A percentile compares a stretch with the other conserved stretches of the same genome.
Evolutionary conservation across 2,888 invertebrate species (phyloP).

Genomic region (Stictocephala bisonia): DNA sequence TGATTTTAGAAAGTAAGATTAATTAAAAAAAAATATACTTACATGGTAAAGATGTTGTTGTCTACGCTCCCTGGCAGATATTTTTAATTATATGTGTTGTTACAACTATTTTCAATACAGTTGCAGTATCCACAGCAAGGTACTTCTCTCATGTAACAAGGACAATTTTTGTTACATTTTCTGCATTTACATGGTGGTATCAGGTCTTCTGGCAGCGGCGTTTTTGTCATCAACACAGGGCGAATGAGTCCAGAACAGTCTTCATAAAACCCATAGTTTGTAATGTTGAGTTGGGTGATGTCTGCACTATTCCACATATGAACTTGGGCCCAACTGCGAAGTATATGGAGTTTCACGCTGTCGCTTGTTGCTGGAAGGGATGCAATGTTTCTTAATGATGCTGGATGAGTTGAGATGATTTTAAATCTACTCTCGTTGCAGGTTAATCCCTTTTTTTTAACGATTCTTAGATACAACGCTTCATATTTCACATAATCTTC

Average conservation of each 20-base stretch:
- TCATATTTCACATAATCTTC: background rate
- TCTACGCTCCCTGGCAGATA: background rate
- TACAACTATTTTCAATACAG: slow-evolving; percentile 25
- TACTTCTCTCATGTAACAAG: background rate
- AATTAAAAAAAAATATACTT: slow-evolving; percentile 1
- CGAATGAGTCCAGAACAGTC: too few relatives aligned
- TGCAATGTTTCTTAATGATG: slow-evolving; percentile 2
- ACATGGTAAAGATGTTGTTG: background rate
- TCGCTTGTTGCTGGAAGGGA: background rate
- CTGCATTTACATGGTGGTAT: slow-evolving; percentile 9
- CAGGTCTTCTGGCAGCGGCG: slow-evolving; percentile 20
- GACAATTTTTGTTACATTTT: slow-evolving; percentile 7
- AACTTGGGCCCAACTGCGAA: too few relatives aligned
- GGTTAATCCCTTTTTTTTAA: slow-evolving; percentile 4
- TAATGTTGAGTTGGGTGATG: too few relatives aligned
- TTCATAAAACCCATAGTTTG: too few relatives aligned
- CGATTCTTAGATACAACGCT: background rate
- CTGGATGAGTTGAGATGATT: background rate
- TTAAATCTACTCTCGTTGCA: slow-evolving; percentile 12
- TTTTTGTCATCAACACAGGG: too few relatives aligned
- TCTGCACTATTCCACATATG: too few relatives aligned
- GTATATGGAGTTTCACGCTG: slow-evolving; percentile 19
- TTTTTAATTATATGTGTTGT: slow-evolving; percentile 3
- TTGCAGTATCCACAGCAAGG: slow-evolving; percentile 23
- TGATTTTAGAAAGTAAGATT: too few relatives aligned